phyloP scores from a whole-genome alignment of 2,113 vertebrate species.

The Athene cunicularia region DNA sequence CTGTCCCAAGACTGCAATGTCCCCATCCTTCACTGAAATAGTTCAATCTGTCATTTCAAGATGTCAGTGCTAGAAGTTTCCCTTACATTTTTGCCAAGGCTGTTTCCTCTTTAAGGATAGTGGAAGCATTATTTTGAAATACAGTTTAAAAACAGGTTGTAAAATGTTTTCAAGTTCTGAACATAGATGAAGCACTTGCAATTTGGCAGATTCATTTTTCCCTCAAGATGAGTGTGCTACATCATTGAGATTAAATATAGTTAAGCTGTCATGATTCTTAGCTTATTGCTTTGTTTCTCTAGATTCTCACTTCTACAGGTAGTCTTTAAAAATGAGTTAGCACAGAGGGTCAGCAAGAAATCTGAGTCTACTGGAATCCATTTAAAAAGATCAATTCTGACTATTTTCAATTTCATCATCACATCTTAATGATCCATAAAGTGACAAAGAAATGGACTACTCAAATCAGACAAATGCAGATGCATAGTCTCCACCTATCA shows the following conservation, averaged over 20 bases:
- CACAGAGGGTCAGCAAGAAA: background rate
- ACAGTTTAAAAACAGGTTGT: background rate
- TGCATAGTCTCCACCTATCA: background rate
- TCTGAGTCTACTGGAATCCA: background rate
- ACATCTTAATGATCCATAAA: background rate
- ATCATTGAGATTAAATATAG: background rate
- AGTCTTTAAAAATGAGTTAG: constrained; percentile 17
- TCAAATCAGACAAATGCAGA: background rate
- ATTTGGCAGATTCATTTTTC: constrained; percentile 5
- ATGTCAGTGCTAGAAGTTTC: background rate
- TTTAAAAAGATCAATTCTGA: background rate
- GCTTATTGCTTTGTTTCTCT: background rate
- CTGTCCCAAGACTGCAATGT: background rate
- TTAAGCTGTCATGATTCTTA: background rate
- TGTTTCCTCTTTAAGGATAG: background rate
- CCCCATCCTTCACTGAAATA: background rate
- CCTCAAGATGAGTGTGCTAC: background rate
- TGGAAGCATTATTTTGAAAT: background rate
- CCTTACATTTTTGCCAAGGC: background rate
- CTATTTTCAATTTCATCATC: background rate
- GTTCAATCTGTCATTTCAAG: background rate
- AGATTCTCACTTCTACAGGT: background rate
- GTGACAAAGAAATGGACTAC: background rate
- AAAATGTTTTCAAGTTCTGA: constrained; percentile 25
- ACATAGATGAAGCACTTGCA: background rate